These are phyloP conservation scores for Coracopsis vasa DNA, from an alignment of 2,113 vertebrate species.

Conservation along the genomic window DNA sequence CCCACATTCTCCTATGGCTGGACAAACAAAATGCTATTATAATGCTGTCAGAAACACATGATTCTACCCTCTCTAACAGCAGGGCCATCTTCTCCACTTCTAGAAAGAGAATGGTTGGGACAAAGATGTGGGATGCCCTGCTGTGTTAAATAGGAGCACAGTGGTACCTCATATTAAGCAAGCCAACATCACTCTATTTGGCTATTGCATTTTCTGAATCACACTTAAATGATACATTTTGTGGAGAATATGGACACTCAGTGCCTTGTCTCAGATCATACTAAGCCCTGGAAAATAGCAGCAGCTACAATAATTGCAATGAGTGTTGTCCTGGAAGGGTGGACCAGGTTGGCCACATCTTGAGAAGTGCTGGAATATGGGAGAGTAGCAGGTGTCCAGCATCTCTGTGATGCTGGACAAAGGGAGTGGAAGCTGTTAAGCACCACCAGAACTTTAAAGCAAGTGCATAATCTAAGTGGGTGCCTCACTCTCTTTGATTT, in stretches of 20 bases:
- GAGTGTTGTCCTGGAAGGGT: background rate
- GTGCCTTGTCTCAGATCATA: background rate
- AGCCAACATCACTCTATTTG: background rate
- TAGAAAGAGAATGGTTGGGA: background rate
- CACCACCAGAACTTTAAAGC: background rate
- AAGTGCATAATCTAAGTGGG: background rate
- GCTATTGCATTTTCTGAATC: background rate
- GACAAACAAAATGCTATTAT: background rate
- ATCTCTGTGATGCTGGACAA: background rate
- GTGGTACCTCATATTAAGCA: background rate
- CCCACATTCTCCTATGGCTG: background rate
- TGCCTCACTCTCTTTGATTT: background rate
- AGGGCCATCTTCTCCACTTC: background rate
- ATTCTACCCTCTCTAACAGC: background rate
- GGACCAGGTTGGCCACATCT: background rate
- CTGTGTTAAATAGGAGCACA: background rate
- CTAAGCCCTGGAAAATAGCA: background rate
- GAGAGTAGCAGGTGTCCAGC: background rate
- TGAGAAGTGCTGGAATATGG: background rate
- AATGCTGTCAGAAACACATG: background rate
- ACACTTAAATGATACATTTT: background rate
- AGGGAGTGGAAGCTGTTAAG: background rate
- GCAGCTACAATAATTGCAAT: background rate
- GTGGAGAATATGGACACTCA: background rate
- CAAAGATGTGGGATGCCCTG: background rate